Evolutionary conservation across 1,140 invertebrate genomes (phyloP), one percentile per base, ranked within the genome.

Genomic region (Drosophila equinoxialis): DNA sequence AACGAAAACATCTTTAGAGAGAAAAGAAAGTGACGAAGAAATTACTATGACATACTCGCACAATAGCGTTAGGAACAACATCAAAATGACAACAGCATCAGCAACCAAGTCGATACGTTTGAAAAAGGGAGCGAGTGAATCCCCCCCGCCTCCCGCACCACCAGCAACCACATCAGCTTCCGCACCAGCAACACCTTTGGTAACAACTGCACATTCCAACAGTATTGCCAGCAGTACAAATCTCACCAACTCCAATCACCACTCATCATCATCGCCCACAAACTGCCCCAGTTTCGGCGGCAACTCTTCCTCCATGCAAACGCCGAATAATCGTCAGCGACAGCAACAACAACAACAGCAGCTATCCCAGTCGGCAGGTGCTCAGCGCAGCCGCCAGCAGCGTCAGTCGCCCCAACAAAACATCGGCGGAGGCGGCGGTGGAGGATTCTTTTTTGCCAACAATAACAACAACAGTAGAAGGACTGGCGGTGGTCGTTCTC

Each of bases 211-310:
- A 91, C 90, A 91, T 91, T 91, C 90, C 90, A 91, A 91, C 90
- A 91, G 90, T 91, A 91, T 91, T 91, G 90, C 90, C 85, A 91
- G 90, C 90, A 91, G 90, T 91, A 91, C 90, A 90, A 91, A 91
- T 84, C 65, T 76, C 45, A 74, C 71, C 70, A 72, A 79, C 67
- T 77, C 77, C 69, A 68, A 74, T 67, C 71, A 90, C 20, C 81
- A 89, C 37, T 62, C 73, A 61, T 71, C 79, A 35, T 90, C 79
- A 35, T 90, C 90, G 74, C 90, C 90, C 64, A 81, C 71, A 14
- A 58, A 42, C 62, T 76, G 74, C 68, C 61, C 67, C 80, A 51
- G 55, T 67, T 58, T 60, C 74, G 48, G 64, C 58, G 48, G 65
- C 8, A 30, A 30, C 30, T 6, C 30, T 30, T 37, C 35, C 35